Evolutionary conservation across 2,797 vertebrate species (phyloP), one percentile per base, ranked within the genome.

Genomic region (Malurus leucopterus): DNA sequence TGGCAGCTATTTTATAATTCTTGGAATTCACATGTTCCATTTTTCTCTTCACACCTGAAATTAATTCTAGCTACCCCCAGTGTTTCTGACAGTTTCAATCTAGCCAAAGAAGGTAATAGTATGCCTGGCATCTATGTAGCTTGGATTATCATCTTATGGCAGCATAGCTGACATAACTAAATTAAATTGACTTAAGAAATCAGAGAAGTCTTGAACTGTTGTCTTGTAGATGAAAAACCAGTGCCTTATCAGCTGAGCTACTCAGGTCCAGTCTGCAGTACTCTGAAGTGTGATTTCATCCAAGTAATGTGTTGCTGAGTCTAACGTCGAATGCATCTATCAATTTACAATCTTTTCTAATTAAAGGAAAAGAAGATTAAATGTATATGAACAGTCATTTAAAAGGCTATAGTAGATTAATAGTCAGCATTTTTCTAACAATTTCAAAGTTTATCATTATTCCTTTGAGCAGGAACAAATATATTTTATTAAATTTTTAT

Each of bases 131-230:
- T 96, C 92, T 95, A 78, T 84, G 84, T 82, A 84, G 86, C 87
- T 91, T 74, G 89, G 62, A 96, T 96, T 97, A 97, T 97, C 96
- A 96, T 94, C 88, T 96, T 96, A 95, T 93, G 94, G 93, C 94
- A 96, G 92, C 95, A 96, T 95, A 95, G 95, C 84, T 96, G 96
- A 96, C 94, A 96, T 93, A 96, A 95, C 92, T 96, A 96, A 98
- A 97, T 96, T 97, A 97, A 97, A 96, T 97, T 96, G 93, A 97
- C 96, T 96, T 96, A 96, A 95, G 94, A 90, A 97, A 96, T 93
- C 94, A 94, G 92, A 95, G 87, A 94, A 96, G 95, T 94, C 93
- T 96, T 96, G 94, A 96, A 95, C 94, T 94, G 92, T 96, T 92
- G 88, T 96, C 96, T 93, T 84, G 87, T 87, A 95, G 86, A 94